These are phyloP conservation scores for Danio jaintianensis DNA, from an alignment of 2,797 vertebrate species.

Conservation along the genomic window DNA sequence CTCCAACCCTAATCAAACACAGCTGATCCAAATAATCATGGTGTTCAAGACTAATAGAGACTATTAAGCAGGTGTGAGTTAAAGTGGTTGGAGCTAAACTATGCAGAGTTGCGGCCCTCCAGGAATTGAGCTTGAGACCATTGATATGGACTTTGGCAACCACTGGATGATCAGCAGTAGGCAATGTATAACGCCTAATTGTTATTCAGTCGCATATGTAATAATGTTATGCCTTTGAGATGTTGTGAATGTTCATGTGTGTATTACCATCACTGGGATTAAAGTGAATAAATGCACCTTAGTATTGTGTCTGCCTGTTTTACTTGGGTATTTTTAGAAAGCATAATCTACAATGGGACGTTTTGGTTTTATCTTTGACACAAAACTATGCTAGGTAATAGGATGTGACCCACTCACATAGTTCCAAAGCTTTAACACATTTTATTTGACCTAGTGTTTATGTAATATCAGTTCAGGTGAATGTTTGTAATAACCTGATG, in stretches of 20 bases:
- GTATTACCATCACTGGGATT: conserved; percentile 19
- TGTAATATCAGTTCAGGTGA: background rate
- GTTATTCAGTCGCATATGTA: conserved; percentile 14
- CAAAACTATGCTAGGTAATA: background rate
- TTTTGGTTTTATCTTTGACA: background rate
- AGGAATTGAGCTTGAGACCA: too few relatives aligned
- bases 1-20: too few relatives aligned
- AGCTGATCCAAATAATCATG: too few relatives aligned
- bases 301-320: conserved; percentile 2
- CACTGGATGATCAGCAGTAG: background rate
- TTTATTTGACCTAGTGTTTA: background rate
- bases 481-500: background rate
- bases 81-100: too few relatives aligned
- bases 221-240: conserved; percentile 36
- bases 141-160: background rate
- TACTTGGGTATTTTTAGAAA: background rate
- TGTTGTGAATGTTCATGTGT: conserved; percentile 36
- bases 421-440: background rate
- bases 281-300: conserved; percentile 39
- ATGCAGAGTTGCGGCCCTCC: too few relatives aligned
- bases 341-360: background rate
- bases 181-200: conserved; percentile 16
- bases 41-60: too few relatives aligned
- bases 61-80: too few relatives aligned
- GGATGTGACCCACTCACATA: background rate